Base-by-base conservation (phyloP, 2,797 vertebrate species). In the Siniperca undulata region DNA sequence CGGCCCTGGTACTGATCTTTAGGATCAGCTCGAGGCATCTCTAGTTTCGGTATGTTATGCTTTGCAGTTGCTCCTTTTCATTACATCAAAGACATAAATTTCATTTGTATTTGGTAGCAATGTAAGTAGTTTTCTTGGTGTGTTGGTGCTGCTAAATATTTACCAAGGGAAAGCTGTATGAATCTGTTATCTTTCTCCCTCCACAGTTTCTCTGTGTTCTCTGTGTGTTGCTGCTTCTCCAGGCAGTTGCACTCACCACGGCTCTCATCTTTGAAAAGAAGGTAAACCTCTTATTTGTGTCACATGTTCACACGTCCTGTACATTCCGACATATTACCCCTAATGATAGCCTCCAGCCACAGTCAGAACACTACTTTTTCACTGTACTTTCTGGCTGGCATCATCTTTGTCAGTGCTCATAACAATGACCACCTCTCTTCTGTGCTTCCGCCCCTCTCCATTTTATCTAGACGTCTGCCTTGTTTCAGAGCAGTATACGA, bases 121-220 rank as follows among this genome's bases (percentile, higher is more conserved):
- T 10, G 22, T 6, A 14, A 34, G 24, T 55, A n/a, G 27, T 60
- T 68, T 42, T 70, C 22, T 62, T n/a, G 11, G 4, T 34, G 30
- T 40, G 10, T 44, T 50, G 5, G 2, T 82, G 22, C n/a, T 22
- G 75, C 16, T 36, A 5, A 10, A 53, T 19, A 7, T 59, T 11
- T 60, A 30, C 42, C 4, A 4, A 36, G 7, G 7, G 4, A 16
- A 27, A 12, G n/a, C 10, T 52, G 2, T 42, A 1, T 80, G 22
- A 53, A 19, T 56, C 3, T 38, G 24, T 64, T 27, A 5, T 74
- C 16, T 75, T 64, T 83, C 8, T 73, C 34, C 16, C 70, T 61
- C 75, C 69, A 9, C 94, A 98, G 97, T 98, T 98, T 88, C 97
- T 98, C 86, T 97, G 97, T 86, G 95, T 97, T 36, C 96, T 98